phyloP scores from a whole-genome alignment of 2,888 invertebrate genomes.

The Hirtodrosophila histrioides region DNA sequence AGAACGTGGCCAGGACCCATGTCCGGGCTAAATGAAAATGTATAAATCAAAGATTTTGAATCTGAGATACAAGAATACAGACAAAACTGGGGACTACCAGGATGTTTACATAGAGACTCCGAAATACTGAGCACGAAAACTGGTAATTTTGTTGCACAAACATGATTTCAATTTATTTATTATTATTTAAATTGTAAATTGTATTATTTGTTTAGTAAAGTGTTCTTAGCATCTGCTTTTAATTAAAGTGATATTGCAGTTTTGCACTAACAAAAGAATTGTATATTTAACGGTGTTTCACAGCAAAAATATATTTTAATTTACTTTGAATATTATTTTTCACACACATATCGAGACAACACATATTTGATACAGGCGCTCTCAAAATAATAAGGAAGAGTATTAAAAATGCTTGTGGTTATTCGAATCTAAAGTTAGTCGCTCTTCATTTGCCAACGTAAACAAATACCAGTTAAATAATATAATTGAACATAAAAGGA shows the following conservation, averaged over 20 bases:
- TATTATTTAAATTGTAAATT: slow-evolving; percentile 10
- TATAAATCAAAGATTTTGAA: slow-evolving; percentile 62
- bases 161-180: slow-evolving; percentile 9
- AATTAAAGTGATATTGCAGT: slow-evolving; percentile 36
- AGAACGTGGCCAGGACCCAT: slow-evolving; percentile 39
- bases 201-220: slow-evolving; percentile 7
- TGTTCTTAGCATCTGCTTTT: slow-evolving; percentile 33
- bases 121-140: not conserved
- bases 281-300: slow-evolving; percentile 46
- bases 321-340: slow-evolving; percentile 45
- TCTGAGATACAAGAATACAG: slow-evolving; percentile 7
- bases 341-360: slow-evolving; percentile 54
- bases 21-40: slow-evolving; percentile 38
- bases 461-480: slow-evolving; percentile 22
- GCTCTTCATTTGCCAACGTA: slow-evolving; percentile 38
- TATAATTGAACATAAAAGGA: slow-evolving; percentile 1
- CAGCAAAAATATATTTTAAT: slow-evolving; percentile 41
- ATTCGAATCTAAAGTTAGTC: slow-evolving; percentile 54
- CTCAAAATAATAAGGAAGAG: slow-evolving; percentile 34
- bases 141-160: slow-evolving; percentile 1
- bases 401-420: slow-evolving; percentile 39
- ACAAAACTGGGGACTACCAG: not conserved
- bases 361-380: slow-evolving; percentile 65
- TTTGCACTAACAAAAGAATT: slow-evolving; percentile 40
- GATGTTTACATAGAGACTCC: not conserved